Evolutionary conservation across 1,140 invertebrate genomes (phyloP), one percentile per base, ranked within the genome.

Genomic region (Dinothrombium tinctorium): DNA sequence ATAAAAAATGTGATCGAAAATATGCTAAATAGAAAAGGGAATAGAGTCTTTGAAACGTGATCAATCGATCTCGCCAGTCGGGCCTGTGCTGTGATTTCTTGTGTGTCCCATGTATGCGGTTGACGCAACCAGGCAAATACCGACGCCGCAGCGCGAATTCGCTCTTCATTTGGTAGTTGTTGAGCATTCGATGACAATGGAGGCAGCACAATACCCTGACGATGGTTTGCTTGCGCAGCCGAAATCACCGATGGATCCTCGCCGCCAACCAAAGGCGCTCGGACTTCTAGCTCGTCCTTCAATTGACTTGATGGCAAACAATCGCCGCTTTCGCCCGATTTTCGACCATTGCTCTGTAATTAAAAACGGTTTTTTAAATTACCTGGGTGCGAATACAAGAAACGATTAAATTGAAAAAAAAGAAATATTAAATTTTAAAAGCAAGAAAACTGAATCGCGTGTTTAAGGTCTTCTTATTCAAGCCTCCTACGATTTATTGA

Each of bases 41-140:
- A 89, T 43, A 79, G 81, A 54, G 84, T 78, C 54, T 81, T 70
- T 25, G 81, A 80, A 54, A 89, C 82, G 41, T 86, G 80, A 64
- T 89, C 82, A 55, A 89, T 87, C 5, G 46, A 46, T 15, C 50
- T 25, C 37, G 81, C 81, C 50, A 86, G 78, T 51, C 79, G 68
- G 24, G 43, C 43, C 28, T 47, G 31, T 51, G 84, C 83, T 24
- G 80, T 79, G 65, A 84, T 78, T 22, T 79, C 78, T 37, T 76
- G 76, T 54, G 82, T 77, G 59, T 80, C 9, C 9, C 50, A 79
- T 12, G 43, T 37, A 14, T 49, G 47, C 5, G 49, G 46, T 14
- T 46, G 36, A 24, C 44, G 43, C 3, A 51, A 42, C 50, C 51
- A 53, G 4, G 47, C 45, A 36, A 52, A 51, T 2, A 53, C 41